These are phyloP conservation scores for Crepidodera aurea DNA, from an alignment of 2,888 invertebrate species.

Conservation along the genomic window DNA sequence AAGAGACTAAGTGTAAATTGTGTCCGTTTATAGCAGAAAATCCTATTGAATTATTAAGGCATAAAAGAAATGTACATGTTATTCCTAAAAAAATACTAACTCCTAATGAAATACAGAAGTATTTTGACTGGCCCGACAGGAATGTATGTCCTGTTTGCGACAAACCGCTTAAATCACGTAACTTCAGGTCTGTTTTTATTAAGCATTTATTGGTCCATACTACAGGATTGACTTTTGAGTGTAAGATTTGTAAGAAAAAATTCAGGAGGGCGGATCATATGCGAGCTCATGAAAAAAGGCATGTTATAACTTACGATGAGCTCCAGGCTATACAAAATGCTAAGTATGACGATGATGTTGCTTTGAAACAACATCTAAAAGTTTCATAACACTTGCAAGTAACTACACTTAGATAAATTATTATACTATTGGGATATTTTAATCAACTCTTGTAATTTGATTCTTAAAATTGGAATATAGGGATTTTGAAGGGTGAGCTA, in stretches of 20 bases:
- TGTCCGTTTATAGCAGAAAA: slow-evolving; percentile 32
- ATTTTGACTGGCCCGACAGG: slow-evolving; percentile 38
- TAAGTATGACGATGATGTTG: slow-evolving; percentile 8
- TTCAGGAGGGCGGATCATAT: slow-evolving; percentile 40
- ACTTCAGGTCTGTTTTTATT: slow-evolving; percentile 36
- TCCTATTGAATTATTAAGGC: slow-evolving; percentile 36
- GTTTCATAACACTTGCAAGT: background rate
- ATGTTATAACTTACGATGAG: slow-evolving; percentile 30
- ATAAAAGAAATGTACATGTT: slow-evolving; percentile 31
- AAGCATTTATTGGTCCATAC: slow-evolving; percentile 39
- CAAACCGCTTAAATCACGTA: slow-evolving; percentile 36
- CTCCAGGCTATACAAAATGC: slow-evolving; percentile 10
- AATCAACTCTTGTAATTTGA: too few relatives aligned
- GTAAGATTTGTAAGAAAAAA: slow-evolving; percentile 37
- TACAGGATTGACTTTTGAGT: slow-evolving; percentile 31
- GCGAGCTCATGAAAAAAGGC: slow-evolving; percentile 39
- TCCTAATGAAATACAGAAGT: slow-evolving; percentile 32
- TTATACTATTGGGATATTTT: too few relatives aligned
- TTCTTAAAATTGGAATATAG: too few relatives aligned
- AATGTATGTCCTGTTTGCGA: slow-evolving; percentile 38
- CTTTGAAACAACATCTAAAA: background rate
- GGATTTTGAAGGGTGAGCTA: too few relatives aligned
- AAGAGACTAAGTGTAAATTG: slow-evolving; percentile 24
- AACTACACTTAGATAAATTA: too few relatives aligned
- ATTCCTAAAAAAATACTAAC: slow-evolving; percentile 27